Evolutionary conservation across 2,888 invertebrate species (phyloP), one percentile per base, ranked within the genome.

Genomic region (Chrysolina oricalcia): DNA sequence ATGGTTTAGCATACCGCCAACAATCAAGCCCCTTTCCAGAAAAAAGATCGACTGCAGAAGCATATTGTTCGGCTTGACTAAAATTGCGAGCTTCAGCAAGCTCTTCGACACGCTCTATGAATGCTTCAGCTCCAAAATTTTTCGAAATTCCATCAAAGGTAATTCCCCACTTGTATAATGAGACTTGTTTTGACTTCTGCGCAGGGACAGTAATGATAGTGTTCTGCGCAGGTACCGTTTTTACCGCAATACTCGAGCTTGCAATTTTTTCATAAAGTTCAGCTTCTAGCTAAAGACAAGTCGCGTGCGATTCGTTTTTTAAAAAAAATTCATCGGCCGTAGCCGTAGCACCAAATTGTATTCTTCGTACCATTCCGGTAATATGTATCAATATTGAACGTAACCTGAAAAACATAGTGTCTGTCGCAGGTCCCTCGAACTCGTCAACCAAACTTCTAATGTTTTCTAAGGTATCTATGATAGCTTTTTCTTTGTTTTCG

Each of bases 131-230:
- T 2, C 59, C 70, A 11, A 15, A 62, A 11, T 6, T 46, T n/a
- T 70, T 62, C 8, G 70, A 62, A 43, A 41, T 9, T 0, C 62
- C 62, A 23, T 70, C 70, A 23, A 70, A 70, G n/a, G 46, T 35
- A 50, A 50, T 17, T 1, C 48, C 48, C 17, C 17, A 50, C n/a
- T 50, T 50, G 17, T 56, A 23, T 23, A 56, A 6, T 13, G 56
- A 4, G 2, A 23, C 56, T 56, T 1, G n/a, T 23, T 56, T 56
- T 46, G 46, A 13, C 15, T 43, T 43, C 15, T 46, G 35, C 35
- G 35, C 35, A 35, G 35, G 35, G 6, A 35, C 35, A 4, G 35
- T 35, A 46, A 46, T 46, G 15, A 46, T 15, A 9, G 4, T 4
- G 35, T 35, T 3, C 35, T 35, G 35, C 35, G 35, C 35, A 8